Percentiles rank a stretch among this genome's conserved stretches.
Conservation (phyloP, 2,888 invertebrate genomes). For the Trisateles emortualis region DNA sequence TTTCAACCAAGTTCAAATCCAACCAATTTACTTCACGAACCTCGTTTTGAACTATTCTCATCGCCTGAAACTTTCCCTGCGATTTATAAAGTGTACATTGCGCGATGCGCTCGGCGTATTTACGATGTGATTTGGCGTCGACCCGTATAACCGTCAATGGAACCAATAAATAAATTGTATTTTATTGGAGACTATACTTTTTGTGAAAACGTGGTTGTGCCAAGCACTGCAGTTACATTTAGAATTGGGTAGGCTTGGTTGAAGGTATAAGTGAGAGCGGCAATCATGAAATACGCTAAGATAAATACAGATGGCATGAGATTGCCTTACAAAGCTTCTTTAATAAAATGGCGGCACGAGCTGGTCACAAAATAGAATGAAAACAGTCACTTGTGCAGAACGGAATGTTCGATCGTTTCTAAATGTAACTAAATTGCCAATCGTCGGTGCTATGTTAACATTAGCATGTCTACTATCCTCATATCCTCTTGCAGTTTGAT, state of each 20-base stretch:
- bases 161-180: conserved; percentile 71
- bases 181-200: conserved; percentile 63
- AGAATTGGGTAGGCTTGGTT: conserved; percentile 46
- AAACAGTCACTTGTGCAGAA: no score
- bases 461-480: no score
- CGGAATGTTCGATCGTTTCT: no score
- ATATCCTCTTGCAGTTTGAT: no score
- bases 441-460: no score
- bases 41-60: conserved; percentile 14
- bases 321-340: no score
- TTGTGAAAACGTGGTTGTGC: conserved; percentile 59
- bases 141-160: conserved; percentile 61
- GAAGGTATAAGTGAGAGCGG: conserved; percentile 3
- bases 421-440: no score
- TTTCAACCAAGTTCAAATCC: conserved; percentile 19
- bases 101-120: conserved; percentile 34
- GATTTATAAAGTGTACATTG: conserved; percentile 35
- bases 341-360: no score
- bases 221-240: conserved; percentile 63
- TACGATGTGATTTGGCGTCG: conserved; percentile 47
- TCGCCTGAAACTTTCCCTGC: conserved; percentile 24
- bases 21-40: conserved; percentile 30
- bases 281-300: neutral
- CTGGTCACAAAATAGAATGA: no score
- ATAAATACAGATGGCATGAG: no score